These are phyloP conservation scores for Pteropus alecto DNA, from an alignment of 2,113 vertebrate species.

Conservation along the genomic window DNA sequence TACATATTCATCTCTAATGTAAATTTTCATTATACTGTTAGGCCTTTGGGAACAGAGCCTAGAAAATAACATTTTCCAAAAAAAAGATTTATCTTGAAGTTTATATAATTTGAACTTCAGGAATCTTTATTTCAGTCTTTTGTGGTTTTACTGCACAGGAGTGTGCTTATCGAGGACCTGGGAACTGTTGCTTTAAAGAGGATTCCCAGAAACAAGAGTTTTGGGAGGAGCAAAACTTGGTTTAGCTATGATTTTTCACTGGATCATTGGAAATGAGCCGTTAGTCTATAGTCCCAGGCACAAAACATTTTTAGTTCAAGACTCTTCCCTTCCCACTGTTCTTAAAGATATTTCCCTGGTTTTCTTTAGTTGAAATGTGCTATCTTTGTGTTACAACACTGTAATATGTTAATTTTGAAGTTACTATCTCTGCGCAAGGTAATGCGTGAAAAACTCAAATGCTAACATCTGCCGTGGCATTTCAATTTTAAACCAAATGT, in stretches of 20 bases:
- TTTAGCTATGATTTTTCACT: neutral
- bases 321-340: neutral
- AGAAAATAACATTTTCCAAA: neutral
- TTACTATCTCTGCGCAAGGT: slow-evolving; percentile 39
- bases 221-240: neutral
- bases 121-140: neutral
- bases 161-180: no score
- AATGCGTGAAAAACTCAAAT: slow-evolving; percentile 48
- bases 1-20: neutral
- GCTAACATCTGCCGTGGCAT: slow-evolving; percentile 41
- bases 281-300: neutral
- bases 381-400: slow-evolving; percentile 36
- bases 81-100: neutral
- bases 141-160: no score
- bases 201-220: neutral
- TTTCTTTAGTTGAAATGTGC: slow-evolving; percentile 22
- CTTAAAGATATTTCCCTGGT: neutral
- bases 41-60: neutral
- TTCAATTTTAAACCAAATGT: slow-evolving; percentile 60
- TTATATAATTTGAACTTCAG: neutral
- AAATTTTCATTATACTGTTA: neutral
- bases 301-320: neutral
- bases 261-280: neutral
- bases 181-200: no score
- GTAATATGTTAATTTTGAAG: slow-evolving; percentile 45